Percentiles rank a stretch among this genome's conserved stretches.
phyloP scores from a whole-genome alignment of 1,140 invertebrate species.

The Drosophila pachea region DNA sequence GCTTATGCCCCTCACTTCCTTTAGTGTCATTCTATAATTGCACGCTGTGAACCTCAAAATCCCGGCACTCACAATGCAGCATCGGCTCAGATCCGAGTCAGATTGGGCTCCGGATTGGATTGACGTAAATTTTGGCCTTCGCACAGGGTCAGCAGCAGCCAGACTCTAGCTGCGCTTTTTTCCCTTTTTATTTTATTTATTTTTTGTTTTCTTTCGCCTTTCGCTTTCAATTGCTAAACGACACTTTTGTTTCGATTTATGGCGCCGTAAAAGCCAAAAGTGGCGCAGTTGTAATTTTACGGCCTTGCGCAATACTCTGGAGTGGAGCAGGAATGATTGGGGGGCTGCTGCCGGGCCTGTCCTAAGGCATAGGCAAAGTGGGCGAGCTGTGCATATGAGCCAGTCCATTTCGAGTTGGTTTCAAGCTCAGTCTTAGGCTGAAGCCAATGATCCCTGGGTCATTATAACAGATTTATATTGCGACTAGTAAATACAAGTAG shows the following conservation, averaged over 20 bases:
- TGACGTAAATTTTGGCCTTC: conserved; percentile 16
- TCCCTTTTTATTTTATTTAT: conserved; percentile 7
- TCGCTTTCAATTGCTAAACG: conserved; percentile 58
- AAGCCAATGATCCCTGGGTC: conserved; percentile 23
- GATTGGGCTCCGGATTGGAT: conserved; percentile 6
- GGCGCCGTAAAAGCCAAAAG: conserved; percentile 59
- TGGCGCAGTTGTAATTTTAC: conserved; percentile 62
- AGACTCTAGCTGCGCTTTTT: neutral
- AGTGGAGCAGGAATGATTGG: neutral
- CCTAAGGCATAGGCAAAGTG: conserved; percentile 20
- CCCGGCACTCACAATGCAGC: conserved; percentile 26
- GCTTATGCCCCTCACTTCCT: conserved; percentile 9
- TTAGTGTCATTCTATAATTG: conserved; percentile 35
- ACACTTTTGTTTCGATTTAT: conserved; percentile 67
- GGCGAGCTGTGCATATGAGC: conserved; percentile 25
- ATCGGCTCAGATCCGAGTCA: conserved; percentile 7
- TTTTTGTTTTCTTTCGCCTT: conserved; percentile 22
- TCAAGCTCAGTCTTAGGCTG: conserved; percentile 5
- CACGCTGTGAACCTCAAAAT: conserved; percentile 23
- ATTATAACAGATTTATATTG: conserved; percentile 42
- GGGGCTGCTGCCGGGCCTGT: neutral
- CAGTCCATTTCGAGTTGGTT: conserved; percentile 22
- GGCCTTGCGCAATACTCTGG: conserved; percentile 39
- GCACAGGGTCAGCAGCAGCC: conserved; percentile 6
- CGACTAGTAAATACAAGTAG: neutral